Percentiles rank a stretch among this genome's conserved stretches.
phyloP scores from a whole-genome alignment of 2,797 vertebrate genomes.

The Sebastolobus alascanus region DNA sequence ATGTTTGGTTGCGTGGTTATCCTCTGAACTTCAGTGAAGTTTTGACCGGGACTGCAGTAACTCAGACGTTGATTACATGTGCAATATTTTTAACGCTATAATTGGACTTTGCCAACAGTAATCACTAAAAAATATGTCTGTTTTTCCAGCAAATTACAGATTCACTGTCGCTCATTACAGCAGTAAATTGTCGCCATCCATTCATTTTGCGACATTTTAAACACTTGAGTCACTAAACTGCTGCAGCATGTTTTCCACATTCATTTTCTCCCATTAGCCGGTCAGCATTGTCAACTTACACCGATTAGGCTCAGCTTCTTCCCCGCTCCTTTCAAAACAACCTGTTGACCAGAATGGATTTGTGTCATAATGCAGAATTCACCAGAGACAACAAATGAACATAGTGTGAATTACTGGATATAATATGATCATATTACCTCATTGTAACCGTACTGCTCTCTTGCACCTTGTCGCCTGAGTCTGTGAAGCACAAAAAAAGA shows the following conservation, averaged over 20 bases:
- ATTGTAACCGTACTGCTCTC: constrained; percentile 85
- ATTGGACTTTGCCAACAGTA: neutral
- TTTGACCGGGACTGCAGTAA: neutral
- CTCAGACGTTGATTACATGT: neutral
- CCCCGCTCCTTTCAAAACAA: constrained; percentile 85
- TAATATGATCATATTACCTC: constrained; percentile 74
- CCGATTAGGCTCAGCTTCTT: constrained; percentile 87
- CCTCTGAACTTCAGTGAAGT: neutral
- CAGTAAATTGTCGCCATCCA: neutral
- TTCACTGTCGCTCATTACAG: neutral
- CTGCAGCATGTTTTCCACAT: neutral
- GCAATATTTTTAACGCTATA: neutral
- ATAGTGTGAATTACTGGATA: neutral
- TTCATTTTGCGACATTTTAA: neutral
- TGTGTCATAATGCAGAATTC: constrained; percentile 7
- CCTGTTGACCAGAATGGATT: constrained; percentile 68
- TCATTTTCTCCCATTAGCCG: neutral
- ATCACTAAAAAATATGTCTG: neutral
- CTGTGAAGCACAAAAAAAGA: constrained; percentile 69
- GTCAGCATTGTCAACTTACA: constrained; percentile 75
- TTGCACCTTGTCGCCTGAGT: constrained; percentile 78
- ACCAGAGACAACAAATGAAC: neutral
- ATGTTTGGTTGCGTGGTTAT: constrained; percentile 10
- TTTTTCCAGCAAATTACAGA: constrained; percentile 23
- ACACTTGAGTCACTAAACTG: neutral